These are phyloP conservation scores for Hyaena hyaena DNA, from an alignment of 2,113 vertebrate genomes.

Conservation along the genomic window DNA sequence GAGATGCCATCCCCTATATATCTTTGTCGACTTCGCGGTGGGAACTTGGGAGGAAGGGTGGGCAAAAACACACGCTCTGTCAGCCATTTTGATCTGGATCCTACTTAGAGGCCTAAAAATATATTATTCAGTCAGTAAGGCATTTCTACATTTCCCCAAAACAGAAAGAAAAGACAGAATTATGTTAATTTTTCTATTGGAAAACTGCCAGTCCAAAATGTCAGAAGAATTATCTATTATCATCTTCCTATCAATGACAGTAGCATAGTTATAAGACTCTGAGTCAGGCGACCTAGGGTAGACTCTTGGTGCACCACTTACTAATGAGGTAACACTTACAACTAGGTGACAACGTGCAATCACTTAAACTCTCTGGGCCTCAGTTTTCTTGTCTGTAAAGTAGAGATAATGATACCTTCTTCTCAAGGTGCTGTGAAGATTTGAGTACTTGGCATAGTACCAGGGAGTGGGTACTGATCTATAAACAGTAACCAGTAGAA, in stretches of 20 bases:
- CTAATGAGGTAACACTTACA: not conserved
- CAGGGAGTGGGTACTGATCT: not conserved
- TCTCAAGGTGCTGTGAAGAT: not conserved
- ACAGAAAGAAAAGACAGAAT: not conserved
- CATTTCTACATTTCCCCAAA: not conserved
- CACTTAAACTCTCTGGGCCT: not conserved
- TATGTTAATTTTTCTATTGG: conserved; percentile 14
- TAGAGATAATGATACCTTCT: not conserved
- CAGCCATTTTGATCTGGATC: not conserved
- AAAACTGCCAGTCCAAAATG: not conserved
- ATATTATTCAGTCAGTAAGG: conserved; percentile 22
- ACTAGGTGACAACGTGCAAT: not conserved
- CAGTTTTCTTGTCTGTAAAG: not conserved
- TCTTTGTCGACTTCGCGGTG: not conserved
- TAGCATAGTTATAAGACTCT: not conserved
- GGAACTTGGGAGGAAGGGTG: not conserved
- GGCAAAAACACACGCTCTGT: not conserved
- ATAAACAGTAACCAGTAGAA: not conserved
- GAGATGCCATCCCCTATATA: not conserved
- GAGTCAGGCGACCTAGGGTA: not conserved
- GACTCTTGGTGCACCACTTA: not conserved
- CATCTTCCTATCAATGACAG: conserved; percentile 7
- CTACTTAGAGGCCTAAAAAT: not conserved
- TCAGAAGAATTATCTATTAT: not conserved
- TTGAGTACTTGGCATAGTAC: not conserved